phyloP scores from a whole-genome alignment of 2,797 vertebrate genomes.

The Halcyon leucocephala region DNA sequence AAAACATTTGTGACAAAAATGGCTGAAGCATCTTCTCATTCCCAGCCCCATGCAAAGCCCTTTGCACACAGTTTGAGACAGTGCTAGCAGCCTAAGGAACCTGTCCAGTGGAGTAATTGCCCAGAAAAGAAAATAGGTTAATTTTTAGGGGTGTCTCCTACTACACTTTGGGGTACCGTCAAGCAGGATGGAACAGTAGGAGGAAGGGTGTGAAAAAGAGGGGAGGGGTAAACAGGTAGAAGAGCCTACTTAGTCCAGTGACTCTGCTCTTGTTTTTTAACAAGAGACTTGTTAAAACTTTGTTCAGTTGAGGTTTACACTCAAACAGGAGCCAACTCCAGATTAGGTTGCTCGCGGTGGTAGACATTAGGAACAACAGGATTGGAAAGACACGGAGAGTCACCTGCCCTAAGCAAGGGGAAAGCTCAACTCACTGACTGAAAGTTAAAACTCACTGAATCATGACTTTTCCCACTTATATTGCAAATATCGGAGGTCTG shows the following conservation, averaged over 20 bases:
- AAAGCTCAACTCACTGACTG: background rate
- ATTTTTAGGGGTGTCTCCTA: background rate
- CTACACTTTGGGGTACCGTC: background rate
- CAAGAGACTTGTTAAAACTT: background rate
- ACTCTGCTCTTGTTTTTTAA: background rate
- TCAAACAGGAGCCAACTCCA: background rate
- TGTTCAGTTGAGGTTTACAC: background rate
- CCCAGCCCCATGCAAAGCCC: background rate
- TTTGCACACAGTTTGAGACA: background rate
- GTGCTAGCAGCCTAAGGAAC: background rate
- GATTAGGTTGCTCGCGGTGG: background rate
- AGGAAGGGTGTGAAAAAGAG: background rate
- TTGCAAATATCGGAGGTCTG: background rate
- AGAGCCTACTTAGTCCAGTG: background rate
- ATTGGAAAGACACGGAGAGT: background rate
- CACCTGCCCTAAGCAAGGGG: background rate
- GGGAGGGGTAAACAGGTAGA: background rate
- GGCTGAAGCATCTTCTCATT: background rate
- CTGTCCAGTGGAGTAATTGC: accelerated
- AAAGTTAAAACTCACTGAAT: background rate
- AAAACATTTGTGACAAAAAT: background rate
- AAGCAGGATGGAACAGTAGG: background rate
- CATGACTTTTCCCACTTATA: accelerated
- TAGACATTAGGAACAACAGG: background rate
- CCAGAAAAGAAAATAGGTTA: background rate